Evolutionary conservation across 2,113 vertebrate genomes (phyloP), one percentile per base, ranked within the genome.

Genomic region (Nannospalax galili): DNA sequence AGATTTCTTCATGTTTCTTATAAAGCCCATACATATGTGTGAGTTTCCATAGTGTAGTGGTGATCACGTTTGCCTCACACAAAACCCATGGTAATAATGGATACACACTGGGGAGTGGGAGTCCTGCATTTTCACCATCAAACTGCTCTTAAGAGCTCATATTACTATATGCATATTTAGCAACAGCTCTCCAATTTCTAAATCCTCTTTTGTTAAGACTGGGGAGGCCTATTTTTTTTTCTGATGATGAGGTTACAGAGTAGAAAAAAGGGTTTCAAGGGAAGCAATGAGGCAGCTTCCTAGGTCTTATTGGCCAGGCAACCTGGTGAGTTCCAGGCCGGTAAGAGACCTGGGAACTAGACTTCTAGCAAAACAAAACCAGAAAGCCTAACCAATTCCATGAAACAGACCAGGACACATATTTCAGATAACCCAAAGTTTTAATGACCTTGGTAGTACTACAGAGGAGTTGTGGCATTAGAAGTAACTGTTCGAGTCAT

Each of bases 401-500:
- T 72, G 81, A 94, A 92, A 95, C 52, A 91, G 77, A 91, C 58
- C 92, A 92, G 79, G 56, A 4, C 48, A 86, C 0, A 0, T 14
- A 15, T 75, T 84, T 91, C 65, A 96, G 78, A 96, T 88, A 92
- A 97, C 20, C 12, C 62, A 78, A 88, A 78, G 79, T 95, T 93
- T 87, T 77, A 75, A 79, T 90, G 93, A 1, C 88, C 92, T 88
- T 95, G 93, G 91, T 86, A 91, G 48, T 60, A 37, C 58, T 92
- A 60, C 62, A 73, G 88, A 86, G 65, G 56, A 67, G 86, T 87
- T 58, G 67, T 97, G 95, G 92, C 94, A 74, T 92, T 74, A 86
- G 69, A 72, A 97, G 95, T 60, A 97, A 97, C 15, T 93, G 67
- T 78, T 97, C 79, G 70, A 17, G 58, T 80, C 7, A 11, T 87